Evolutionary conservation across 2,113 vertebrate genomes (phyloP).

Genomic region (western clawed frog (Xenopus tropicalis)): DNA sequence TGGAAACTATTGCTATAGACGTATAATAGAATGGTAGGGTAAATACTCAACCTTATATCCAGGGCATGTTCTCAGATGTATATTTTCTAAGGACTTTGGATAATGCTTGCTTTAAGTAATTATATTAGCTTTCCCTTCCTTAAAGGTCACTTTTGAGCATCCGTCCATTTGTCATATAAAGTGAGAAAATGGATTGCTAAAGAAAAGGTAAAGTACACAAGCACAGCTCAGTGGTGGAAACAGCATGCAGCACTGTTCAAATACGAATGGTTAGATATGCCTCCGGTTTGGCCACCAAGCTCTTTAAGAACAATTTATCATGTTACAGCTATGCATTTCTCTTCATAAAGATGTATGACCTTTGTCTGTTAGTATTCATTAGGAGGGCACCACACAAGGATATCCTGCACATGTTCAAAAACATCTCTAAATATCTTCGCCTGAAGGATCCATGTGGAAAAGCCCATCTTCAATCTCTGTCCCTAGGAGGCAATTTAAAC

Average conservation of each 20-base stretch:
- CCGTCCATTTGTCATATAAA: constrained; percentile 40
- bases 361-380: constrained; percentile 83
- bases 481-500: constrained; percentile 98
- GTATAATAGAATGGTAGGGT: too few species aligned
- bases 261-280: constrained; percentile 57
- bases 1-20: too few species aligned
- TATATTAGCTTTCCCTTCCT: constrained; percentile 38
- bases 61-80: neutral
- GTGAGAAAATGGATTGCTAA: constrained; percentile 32
- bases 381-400: constrained; percentile 77
- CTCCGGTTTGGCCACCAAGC: constrained; percentile 64
- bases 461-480: constrained; percentile 95
- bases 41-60: neutral
- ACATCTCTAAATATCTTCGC: constrained; percentile 76
- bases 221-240: constrained; percentile 37
- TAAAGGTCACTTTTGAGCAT: constrained; percentile 40
- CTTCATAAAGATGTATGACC: constrained; percentile 81
- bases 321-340: constrained; percentile 69
- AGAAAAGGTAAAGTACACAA: constrained; percentile 39
- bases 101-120: constrained; percentile 30
- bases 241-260: constrained; percentile 58
- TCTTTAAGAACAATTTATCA: constrained; percentile 71
- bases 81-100: neutral
- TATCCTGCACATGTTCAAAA: constrained; percentile 69
- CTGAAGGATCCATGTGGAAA: constrained; percentile 75